A percentile compares a stretch with the other conserved stretches of the same genome.
Conservation (phyloP, 2,113 vertebrate species). For the Eolophus roseicapilla region DNA sequence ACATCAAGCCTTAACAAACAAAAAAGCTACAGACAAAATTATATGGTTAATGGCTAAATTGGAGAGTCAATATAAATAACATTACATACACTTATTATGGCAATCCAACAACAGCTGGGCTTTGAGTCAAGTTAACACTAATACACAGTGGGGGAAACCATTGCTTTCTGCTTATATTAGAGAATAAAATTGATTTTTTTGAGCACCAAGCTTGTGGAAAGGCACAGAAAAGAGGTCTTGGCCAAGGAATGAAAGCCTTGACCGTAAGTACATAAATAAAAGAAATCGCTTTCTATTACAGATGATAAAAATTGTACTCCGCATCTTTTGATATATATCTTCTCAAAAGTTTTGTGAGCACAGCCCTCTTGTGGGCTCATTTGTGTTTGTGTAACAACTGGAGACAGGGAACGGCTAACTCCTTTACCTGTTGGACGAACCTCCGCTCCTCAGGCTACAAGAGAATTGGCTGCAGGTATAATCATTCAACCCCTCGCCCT, state of each 20-base stretch:
- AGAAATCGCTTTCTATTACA: conserved; percentile 10
- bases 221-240: neutral
- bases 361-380: conserved; percentile 66
- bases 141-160: neutral
- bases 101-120: neutral
- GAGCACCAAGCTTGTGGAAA: neutral
- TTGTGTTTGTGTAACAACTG: conserved; percentile 51
- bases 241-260: neutral
- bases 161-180: neutral
- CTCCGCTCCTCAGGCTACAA: neutral
- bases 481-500: conserved; percentile 18
- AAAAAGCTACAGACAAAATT: conserved; percentile 10
- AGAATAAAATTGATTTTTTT: neutral
- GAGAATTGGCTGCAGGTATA: conserved; percentile 37
- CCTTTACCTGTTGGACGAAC: conserved; percentile 17
- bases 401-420: neutral
- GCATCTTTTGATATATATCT: conserved; percentile 7
- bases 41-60: conserved; percentile 1
- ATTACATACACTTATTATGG: neutral
- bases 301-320: conserved; percentile 35
- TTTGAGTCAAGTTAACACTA: neutral
- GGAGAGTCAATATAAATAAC: neutral
- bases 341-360: conserved; percentile 55
- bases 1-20: neutral
- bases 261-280: neutral